Evolutionary conservation across 2,888 invertebrate species (phyloP), one percentile per base, ranked within the genome.

Genomic region (Cacoxenus indagator): DNA sequence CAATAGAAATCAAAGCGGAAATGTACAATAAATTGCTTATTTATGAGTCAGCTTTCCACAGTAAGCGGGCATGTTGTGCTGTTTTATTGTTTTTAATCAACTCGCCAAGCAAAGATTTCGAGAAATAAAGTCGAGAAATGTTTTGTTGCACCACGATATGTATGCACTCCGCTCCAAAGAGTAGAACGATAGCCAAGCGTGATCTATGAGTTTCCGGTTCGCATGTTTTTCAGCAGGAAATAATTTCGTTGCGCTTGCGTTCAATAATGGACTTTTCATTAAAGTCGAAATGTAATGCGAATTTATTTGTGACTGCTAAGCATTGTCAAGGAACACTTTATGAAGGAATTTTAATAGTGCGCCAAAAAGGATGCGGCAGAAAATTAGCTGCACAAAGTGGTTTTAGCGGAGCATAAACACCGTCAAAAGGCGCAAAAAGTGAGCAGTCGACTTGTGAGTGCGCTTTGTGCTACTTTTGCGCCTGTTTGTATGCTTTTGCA

Each of bases 61-160:
- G 76, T 81, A 82, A 84, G 79, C 71, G 69, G 37, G 14, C 81
- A 83, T 74, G 59, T 14, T n/a, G 8, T 19, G 59, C 37, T 71
- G 67, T 76, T 85, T 85, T 84, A 83, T 84, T 84, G 82, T 78
- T 82, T 82, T 84, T 85, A 84, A 84, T 84, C 85, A 84, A 84
- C 84, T 84, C 80, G 81, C 17, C 22, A 22, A 9, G 51, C 51
- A 51, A 51, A 22, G 19, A 43, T 43, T 51, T 51, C 17, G 51
- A 51, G 17, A n/a, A n/a, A n/a, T n/a, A n/a, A n/a, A n/a, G n/a
- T n/a, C n/a, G n/a, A n/a, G n/a, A n/a, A 22, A 4, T 51, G 22
- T 22, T 22, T 51, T 51, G 19, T 51, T 17, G 4, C 22, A 17
- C n/a, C 48, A n/a, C n/a, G n/a, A n/a, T n/a, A n/a, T n/a, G n/a